These are phyloP conservation scores for Pipistrellus pygmaeus DNA, from an alignment of 2,797 vertebrate species.

Conservation along the genomic window DNA sequence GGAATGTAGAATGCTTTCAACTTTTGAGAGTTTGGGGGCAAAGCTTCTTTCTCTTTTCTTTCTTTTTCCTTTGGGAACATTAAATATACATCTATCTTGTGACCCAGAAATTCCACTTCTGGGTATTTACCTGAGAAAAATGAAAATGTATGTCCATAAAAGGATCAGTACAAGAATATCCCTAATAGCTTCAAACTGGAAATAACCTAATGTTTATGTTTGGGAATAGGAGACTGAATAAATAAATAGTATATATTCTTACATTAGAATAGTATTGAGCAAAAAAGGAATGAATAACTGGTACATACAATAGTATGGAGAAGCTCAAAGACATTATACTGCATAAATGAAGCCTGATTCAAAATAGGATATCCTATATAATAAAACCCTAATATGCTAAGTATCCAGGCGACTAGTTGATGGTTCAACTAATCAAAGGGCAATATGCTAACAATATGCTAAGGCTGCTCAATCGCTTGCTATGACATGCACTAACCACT, in stretches of 20 bases:
- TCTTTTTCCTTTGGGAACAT: background rate
- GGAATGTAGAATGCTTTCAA: background rate
- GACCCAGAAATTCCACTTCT: background rate
- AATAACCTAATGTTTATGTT: background rate
- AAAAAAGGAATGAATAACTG: background rate
- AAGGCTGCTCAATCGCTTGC: no score
- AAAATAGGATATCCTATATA: background rate
- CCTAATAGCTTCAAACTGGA: background rate
- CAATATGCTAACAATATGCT: no score
- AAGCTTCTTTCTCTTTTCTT: background rate
- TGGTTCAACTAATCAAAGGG: no score
- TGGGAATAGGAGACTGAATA: background rate
- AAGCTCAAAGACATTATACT: background rate
- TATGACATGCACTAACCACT: no score
- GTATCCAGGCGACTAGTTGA: no score
- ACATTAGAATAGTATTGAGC: background rate
- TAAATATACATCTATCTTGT: background rate
- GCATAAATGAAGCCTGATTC: background rate
- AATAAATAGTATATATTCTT: background rate
- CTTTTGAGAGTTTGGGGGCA: background rate
- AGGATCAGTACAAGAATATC: background rate
- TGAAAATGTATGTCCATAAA: conserved; percentile 18
- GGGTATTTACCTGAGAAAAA: conserved; percentile 1
- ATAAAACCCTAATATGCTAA: no score
- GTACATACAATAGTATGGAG: background rate